Conservation (phyloP, 2,797 vertebrate species). For the Gambelia wislizenii region DNA sequence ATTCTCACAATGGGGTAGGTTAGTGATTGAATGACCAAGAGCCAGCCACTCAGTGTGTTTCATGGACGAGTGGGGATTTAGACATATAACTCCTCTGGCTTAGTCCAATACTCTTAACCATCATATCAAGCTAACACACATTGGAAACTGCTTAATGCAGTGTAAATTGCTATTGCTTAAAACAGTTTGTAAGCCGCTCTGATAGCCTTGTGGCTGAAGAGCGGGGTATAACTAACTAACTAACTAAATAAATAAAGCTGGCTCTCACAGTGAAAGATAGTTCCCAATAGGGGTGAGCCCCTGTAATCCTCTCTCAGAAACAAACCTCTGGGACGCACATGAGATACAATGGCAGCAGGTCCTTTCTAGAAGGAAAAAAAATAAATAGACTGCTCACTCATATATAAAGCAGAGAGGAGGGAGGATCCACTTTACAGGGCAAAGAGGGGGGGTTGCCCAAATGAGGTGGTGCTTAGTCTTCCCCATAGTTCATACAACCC, state of each 20-base stretch:
- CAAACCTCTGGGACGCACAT: neutral
- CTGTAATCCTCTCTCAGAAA: neutral
- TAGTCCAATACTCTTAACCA: neutral
- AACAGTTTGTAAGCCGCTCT: too few species aligned
- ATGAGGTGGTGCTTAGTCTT: neutral
- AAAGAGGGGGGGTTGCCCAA: neutral
- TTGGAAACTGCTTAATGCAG: too few species aligned
- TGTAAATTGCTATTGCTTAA: too few species aligned
- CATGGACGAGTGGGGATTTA: neutral
- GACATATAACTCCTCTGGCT: neutral
- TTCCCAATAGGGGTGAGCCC: neutral
- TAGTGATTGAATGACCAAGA: neutral
- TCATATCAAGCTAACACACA: too few species aligned
- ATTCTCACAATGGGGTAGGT: neutral
- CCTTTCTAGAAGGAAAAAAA: neutral
- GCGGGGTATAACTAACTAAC: too few species aligned
- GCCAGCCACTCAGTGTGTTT: neutral
- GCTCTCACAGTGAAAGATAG: neutral
- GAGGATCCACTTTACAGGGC: neutral
- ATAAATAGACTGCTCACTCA: too few species aligned
- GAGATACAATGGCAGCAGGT: neutral
- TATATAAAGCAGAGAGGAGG: neutral
- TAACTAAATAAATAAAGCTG: too few species aligned
- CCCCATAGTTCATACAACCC: neutral
- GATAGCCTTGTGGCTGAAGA: too few species aligned